phyloP scores from a whole-genome alignment of 2,113 vertebrate species.

The Pterocles orientalis region DNA sequence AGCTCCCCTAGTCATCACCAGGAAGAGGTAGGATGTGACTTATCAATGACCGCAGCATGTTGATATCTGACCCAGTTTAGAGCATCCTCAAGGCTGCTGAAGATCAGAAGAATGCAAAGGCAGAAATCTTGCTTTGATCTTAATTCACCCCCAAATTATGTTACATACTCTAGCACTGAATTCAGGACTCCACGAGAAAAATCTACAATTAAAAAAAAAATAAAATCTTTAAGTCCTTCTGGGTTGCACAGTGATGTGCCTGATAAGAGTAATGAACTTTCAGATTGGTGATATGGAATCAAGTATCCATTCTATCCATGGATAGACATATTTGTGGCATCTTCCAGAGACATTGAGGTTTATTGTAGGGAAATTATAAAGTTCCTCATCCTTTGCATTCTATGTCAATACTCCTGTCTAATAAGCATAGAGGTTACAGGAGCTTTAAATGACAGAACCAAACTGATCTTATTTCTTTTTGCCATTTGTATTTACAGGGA shows the following conservation, averaged over 20 bases:
- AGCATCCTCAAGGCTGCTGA: background rate
- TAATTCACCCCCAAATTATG: background rate
- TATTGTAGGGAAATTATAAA: accelerated
- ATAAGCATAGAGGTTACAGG: background rate
- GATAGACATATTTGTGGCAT: background rate
- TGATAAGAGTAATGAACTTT: background rate
- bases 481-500: background rate
- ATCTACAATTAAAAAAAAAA: background rate
- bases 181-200: background rate
- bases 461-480: background rate
- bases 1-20: background rate
- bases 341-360: background rate
- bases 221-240: background rate
- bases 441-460: background rate
- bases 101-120: constrained; percentile 10
- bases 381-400: background rate
- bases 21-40: background rate
- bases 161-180: background rate
- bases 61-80: background rate
- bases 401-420: background rate
- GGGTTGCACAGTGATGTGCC: background rate
- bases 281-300: background rate
- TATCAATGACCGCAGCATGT: background rate
- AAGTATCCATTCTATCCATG: background rate
- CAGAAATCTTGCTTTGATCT: constrained; percentile 25